Percentiles rank a stretch among this genome's conserved stretches.
These are phyloP conservation scores for Morone chrysops DNA, from an alignment of 2,113 vertebrate genomes.

Conservation along the genomic window DNA sequence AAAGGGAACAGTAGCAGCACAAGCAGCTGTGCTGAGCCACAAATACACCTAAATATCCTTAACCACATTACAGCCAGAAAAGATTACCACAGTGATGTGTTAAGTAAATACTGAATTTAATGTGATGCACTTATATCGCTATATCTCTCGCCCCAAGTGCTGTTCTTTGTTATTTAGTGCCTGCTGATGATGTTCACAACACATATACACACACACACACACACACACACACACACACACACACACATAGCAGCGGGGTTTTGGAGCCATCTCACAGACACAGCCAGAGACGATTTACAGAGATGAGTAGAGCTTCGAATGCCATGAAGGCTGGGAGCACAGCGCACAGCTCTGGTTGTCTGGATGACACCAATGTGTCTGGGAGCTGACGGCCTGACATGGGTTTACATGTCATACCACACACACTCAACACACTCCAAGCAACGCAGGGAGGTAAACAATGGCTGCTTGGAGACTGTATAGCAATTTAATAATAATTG, in stretches of 20 bases:
- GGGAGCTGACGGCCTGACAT: conserved; percentile 73
- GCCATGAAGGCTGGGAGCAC: conserved; percentile 63
- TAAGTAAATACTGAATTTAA: conserved; percentile 75
- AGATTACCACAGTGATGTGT: conserved; percentile 71
- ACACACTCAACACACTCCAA: conserved; percentile 51
- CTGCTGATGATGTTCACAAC: conserved; percentile 41
- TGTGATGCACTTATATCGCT: conserved; percentile 68
- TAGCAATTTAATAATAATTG: conserved; percentile 24
- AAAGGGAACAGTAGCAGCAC: conserved; percentile 54
- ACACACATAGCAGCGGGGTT: conserved; percentile 28
- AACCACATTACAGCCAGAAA: conserved; percentile 76
- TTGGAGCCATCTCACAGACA: conserved; percentile 65
- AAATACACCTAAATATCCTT: conserved; percentile 75
- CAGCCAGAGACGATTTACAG: conserved; percentile 73
- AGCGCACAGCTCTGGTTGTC: conserved; percentile 60
- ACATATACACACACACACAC: conserved; percentile 19
- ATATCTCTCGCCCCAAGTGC: conserved; percentile 58
- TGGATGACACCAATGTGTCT: conserved; percentile 78
- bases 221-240: conserved; percentile 30
- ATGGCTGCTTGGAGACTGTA: conserved; percentile 41
- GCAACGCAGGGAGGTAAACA: conserved; percentile 62
- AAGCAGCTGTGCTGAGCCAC: conserved; percentile 56
- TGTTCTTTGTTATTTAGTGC: conserved; percentile 70
- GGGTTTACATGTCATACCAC: conserved; percentile 69
- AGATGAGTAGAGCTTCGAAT: conserved; percentile 61